Conservation (phyloP, 2,888 invertebrate genomes). For the Agriopis marginaria region DNA sequence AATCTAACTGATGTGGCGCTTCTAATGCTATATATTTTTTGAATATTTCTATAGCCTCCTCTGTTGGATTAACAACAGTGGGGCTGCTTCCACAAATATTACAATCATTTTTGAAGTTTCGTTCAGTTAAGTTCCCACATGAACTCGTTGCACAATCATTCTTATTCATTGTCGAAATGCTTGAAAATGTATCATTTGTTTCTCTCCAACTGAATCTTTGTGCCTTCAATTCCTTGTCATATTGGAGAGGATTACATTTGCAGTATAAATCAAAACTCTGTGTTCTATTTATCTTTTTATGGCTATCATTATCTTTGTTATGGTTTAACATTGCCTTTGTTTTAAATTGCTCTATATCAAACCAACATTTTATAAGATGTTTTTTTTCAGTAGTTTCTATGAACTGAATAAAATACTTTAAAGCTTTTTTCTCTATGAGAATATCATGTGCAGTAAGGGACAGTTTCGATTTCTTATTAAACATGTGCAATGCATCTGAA, state of each 20-base stretch:
- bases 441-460: slow-evolving; percentile 92
- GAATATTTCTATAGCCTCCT: slow-evolving; percentile 90
- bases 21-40: slow-evolving; percentile 92
- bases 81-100: slow-evolving; percentile 45
- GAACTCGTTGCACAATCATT: slow-evolving; percentile 67
- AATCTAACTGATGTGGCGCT: slow-evolving; percentile 86
- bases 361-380: slow-evolving; percentile 90
- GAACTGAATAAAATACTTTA: slow-evolving; percentile 94
- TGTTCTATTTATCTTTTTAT: slow-evolving; percentile 66
- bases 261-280: slow-evolving; percentile 73
- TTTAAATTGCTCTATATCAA: slow-evolving; percentile 91
- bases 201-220: slow-evolving; percentile 63
- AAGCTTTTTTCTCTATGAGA: slow-evolving; percentile 91
- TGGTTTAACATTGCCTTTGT: slow-evolving; percentile 51
- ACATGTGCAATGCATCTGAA: slow-evolving; percentile 72
- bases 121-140: slow-evolving; percentile 67
- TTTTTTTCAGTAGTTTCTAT: slow-evolving; percentile 91
- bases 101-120: slow-evolving; percentile 26
- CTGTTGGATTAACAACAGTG: slow-evolving; percentile 65
- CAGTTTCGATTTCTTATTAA: slow-evolving; percentile 87
- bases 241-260: slow-evolving; percentile 52
- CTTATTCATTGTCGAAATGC: slow-evolving; percentile 51
- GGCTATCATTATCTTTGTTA: slow-evolving; percentile 53
- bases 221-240: slow-evolving; percentile 52
- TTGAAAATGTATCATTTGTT: slow-evolving; percentile 51